These are phyloP conservation scores for Aviceda subcristata DNA, from an alignment of 2,113 vertebrate genomes.

Conservation along the genomic window DNA sequence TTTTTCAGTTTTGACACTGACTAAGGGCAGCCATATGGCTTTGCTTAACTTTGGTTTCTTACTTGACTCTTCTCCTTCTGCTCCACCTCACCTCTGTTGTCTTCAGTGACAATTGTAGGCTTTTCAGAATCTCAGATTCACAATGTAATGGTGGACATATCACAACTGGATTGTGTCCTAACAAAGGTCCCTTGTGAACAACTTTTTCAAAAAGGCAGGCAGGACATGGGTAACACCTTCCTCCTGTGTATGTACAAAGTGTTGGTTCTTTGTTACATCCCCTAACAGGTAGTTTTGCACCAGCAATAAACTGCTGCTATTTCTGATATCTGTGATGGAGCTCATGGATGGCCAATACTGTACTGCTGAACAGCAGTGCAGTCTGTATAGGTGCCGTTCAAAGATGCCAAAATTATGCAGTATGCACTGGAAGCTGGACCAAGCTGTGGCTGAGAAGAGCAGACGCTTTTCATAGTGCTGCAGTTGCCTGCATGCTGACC, in stretches of 20 bases:
- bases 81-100: not conserved
- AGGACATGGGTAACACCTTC: not conserved
- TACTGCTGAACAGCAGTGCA: not conserved
- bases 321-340: not conserved
- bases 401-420: not conserved
- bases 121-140: not conserved
- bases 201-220: not conserved
- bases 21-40: not conserved
- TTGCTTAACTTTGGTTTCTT: not conserved
- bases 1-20: not conserved
- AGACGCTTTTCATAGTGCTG: not conserved
- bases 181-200: not conserved
- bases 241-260: accelerated
- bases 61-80: not conserved
- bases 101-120: not conserved
- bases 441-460: not conserved
- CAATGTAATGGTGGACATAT: not conserved
- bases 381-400: not conserved
- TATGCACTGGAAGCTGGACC: not conserved
- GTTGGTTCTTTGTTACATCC: not conserved
- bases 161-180: not conserved
- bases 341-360: not conserved
- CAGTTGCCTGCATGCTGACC: not conserved
- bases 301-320: not conserved
- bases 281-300: not conserved